Evolutionary conservation across 2,888 invertebrate species (phyloP).

Genomic region (Aplocera efformata): DNA sequence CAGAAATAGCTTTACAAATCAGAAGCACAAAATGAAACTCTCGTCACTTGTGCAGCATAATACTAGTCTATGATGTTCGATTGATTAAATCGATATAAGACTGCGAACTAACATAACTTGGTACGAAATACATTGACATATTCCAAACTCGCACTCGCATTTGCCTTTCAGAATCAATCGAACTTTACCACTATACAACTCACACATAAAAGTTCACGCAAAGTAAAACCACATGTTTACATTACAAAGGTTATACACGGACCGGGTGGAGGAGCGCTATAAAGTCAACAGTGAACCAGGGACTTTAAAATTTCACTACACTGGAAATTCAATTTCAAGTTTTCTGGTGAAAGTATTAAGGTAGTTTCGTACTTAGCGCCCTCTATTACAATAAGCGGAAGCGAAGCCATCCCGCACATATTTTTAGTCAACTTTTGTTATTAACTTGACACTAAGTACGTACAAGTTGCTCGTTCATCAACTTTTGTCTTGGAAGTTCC

Average conservation of each 20-base stretch:
- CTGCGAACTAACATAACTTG: too few species aligned
- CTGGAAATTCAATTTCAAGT: slow-evolving; percentile 67
- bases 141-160: background rate
- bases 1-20: too few species aligned
- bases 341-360: slow-evolving; percentile 49
- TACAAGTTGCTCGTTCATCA: slow-evolving; percentile 36
- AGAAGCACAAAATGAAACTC: too few species aligned
- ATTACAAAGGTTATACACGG: slow-evolving; percentile 42
- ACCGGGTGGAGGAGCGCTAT: slow-evolving; percentile 37
- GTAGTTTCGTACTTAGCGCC: slow-evolving; percentile 35
- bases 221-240: slow-evolving; percentile 46
- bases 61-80: too few species aligned
- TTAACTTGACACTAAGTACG: slow-evolving; percentile 42
- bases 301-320: slow-evolving; percentile 59
- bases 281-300: slow-evolving; percentile 49
- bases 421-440: slow-evolving; percentile 41
- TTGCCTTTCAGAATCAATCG: slow-evolving; percentile 9
- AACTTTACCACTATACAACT: slow-evolving; percentile 11
- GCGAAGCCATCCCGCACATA: slow-evolving; percentile 26
- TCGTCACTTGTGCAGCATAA: too few species aligned
- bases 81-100: too few species aligned
- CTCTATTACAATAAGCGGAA: slow-evolving; percentile 33
- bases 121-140: background rate
- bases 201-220: slow-evolving; percentile 12
- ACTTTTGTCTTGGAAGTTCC: slow-evolving; percentile 21